Percentiles rank a stretch among this genome's conserved stretches.
phyloP scores from a whole-genome alignment of 2,113 vertebrate species.

The Pao palembangensis region DNA sequence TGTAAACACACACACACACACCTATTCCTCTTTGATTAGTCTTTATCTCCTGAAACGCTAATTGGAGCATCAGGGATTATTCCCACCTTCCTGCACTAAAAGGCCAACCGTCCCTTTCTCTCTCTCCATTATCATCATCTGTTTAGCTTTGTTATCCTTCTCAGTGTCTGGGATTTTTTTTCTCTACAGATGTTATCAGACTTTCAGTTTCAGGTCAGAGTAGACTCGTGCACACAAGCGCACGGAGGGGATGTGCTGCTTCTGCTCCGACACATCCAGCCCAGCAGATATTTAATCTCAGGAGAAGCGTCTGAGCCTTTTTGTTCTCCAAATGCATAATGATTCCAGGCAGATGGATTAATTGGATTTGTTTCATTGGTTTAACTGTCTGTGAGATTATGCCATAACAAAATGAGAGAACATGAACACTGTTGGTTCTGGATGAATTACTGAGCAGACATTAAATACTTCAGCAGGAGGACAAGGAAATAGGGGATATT shows the following conservation, averaged over 20 bases:
- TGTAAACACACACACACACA: slow-evolving; percentile 39
- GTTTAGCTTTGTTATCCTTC: slow-evolving; percentile 2
- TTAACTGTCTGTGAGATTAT: slow-evolving; percentile 17
- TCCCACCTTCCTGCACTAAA: slow-evolving; percentile 21
- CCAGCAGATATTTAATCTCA: slow-evolving; percentile 4
- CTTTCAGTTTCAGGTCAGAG: slow-evolving; percentile 15
- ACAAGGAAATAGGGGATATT: background rate
- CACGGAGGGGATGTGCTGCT: background rate
- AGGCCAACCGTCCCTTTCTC: slow-evolving; percentile 3
- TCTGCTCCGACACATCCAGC: background rate
- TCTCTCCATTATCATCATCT: slow-evolving; percentile 17
- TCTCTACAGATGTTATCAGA: slow-evolving; percentile 10
- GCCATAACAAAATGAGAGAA: slow-evolving; percentile 4
- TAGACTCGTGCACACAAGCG: background rate
- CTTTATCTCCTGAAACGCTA: slow-evolving; percentile 53
- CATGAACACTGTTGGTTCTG: slow-evolving; percentile 1
- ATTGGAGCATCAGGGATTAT: slow-evolving; percentile 61
- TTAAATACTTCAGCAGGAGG: background rate
- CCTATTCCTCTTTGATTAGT: background rate
- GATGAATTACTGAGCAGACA: background rate
- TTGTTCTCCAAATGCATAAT: background rate
- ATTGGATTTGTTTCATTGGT: slow-evolving; percentile 14
- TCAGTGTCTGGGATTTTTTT: slow-evolving; percentile 5
- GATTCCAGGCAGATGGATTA: slow-evolving; percentile 2
- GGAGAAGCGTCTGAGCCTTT: background rate